Evolutionary conservation across 2,797 vertebrate species (phyloP), one percentile per base, ranked within the genome.

Genomic region (Sebastes taczanowskii): DNA sequence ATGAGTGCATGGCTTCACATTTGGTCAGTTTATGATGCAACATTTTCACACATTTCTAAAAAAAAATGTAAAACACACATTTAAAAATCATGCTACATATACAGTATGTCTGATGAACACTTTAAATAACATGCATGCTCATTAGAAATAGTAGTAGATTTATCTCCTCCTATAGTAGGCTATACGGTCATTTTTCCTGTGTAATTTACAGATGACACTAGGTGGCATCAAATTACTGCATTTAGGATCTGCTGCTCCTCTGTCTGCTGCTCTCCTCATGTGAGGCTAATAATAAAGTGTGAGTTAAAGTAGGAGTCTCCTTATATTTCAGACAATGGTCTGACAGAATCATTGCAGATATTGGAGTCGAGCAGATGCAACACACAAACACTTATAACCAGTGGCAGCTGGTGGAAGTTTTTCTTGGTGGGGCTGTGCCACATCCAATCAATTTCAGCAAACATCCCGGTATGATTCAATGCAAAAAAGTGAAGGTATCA

Each of bases 211-310:
- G 63, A 81, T 75, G 74, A 87, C 94, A 90, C 94, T 92, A 94
- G 94, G 82, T 92, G 93, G 94, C 93, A 93, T 92, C 90, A 89
- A 56, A 79, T 88, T 84, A 78, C 93, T 89, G 81, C 74, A 72
- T 67, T 71, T 73, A 32, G 34, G 10, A 71, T 63, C 14, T 63
- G 10, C 64, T 42, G 55, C 53, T 30, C 13, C 29, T 32, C 55
- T 7, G 16, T 77, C 56, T 66, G 49, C 3, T 5, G 25, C 1
- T 11, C 27, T 30, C 29, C 71, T 77, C 34, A 18, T 53, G 4
- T 38, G 23, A 30, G 32, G 22, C 49, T 23, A 65, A 63, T 64
- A 23, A 59, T 64, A 23, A 59, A 72, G 53, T 30, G 11, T 10
- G 52, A 76, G 30, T 23, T 69, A 1, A 67, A 53, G 11, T 49